These are phyloP conservation scores for Tetramorium bicarinatum DNA, from an alignment of 2,888 invertebrate genomes.

Conservation along the genomic window DNA sequence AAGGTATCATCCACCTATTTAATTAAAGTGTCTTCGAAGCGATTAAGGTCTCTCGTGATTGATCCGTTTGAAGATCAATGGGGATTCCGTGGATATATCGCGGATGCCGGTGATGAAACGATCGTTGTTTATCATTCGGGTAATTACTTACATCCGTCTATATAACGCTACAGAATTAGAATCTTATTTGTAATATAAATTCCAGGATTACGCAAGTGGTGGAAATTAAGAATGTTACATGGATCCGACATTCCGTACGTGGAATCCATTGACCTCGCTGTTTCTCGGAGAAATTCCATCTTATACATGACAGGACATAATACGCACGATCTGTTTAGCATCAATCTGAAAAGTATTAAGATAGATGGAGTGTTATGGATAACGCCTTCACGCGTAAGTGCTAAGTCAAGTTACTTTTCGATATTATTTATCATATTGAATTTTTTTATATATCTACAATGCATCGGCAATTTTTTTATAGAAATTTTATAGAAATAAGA, in stretches of 20 bases:
- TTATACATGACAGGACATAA: conserved; percentile 83
- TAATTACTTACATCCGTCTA: conserved; percentile 43
- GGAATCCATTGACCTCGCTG: conserved; percentile 81
- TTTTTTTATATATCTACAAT: not conserved
- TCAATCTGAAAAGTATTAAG: conserved; percentile 76
- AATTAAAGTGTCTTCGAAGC: conserved; percentile 72
- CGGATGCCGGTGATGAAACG: conserved; percentile 81
- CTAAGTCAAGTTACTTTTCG: not conserved
- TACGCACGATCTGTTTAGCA: conserved; percentile 80
- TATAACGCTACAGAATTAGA: not conserved
- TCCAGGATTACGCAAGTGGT: conserved; percentile 81
- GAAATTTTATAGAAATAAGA: not conserved
- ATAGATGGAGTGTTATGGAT: not conserved
- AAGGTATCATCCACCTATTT: conserved; percentile 64
- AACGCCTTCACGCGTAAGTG: not conserved
- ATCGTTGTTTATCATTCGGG: conserved; percentile 77
- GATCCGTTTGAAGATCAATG: conserved; percentile 77
- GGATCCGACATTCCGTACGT: conserved; percentile 70
- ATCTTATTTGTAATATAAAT: conserved; percentile 1
- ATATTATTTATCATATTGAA: not conserved
- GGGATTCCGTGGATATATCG: conserved; percentile 84
- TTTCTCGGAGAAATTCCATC: conserved; percentile 80
- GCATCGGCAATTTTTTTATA: not conserved
- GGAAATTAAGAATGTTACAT: conserved; percentile 78
- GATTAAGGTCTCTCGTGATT: conserved; percentile 81